A percentile compares a stretch with the other conserved stretches of the same genome.
Evolutionary conservation across 1,140 invertebrate species (phyloP).

Genomic region (Aricia agestis): DNA sequence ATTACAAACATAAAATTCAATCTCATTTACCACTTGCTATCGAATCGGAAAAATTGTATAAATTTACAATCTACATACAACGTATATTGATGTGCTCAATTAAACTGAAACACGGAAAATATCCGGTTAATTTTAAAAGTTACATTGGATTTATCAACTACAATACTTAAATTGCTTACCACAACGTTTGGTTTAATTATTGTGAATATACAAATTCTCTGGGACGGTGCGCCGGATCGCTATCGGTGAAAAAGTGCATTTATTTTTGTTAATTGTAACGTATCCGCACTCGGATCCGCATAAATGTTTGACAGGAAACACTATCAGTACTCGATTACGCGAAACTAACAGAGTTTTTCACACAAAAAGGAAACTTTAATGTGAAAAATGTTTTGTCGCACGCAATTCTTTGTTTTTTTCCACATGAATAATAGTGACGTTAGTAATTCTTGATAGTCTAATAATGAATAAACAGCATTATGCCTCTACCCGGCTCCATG

Average conservation of each 20-base stretch:
- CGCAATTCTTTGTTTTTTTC: neutral
- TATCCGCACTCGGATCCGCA: conserved; percentile 4
- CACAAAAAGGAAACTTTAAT: conserved; percentile 6
- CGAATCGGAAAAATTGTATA: neutral
- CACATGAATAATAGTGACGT: no score
- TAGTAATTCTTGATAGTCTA: no score
- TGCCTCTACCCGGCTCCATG: no score
- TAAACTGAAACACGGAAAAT: neutral
- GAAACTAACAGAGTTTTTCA: conserved; percentile 5
- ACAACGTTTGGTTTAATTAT: conserved; percentile 1
- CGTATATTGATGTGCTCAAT: conserved; percentile 1
- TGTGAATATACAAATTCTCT: conserved; percentile 5
- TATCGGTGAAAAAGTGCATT: conserved; percentile 12
- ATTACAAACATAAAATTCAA: neutral
- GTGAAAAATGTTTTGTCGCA: neutral
- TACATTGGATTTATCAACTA: conserved; percentile 10
- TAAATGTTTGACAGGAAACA: conserved; percentile 11
- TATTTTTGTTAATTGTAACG: conserved; percentile 15
- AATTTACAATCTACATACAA: neutral
- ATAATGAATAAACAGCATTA: no score
- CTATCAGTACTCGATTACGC: conserved; percentile 10
- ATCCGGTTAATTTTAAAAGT: conserved; percentile 2
- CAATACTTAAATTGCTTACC: conserved; percentile 11
- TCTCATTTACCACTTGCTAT: neutral
- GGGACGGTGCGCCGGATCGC: neutral